phyloP scores from a whole-genome alignment of 2,113 vertebrate species.

The Melanerpes aurifrons region DNA sequence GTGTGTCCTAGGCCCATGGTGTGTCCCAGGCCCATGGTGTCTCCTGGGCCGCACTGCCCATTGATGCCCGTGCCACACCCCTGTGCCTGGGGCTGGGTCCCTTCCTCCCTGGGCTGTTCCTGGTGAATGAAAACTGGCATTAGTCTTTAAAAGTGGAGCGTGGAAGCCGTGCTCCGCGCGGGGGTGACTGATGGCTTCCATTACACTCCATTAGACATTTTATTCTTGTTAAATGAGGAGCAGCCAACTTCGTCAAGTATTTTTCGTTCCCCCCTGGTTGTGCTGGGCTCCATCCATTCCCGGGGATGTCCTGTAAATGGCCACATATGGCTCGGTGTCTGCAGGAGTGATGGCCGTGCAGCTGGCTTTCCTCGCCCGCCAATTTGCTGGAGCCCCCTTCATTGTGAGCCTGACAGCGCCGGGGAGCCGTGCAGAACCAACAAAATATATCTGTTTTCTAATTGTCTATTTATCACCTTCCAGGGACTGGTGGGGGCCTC shows the following conservation, averaged over 20 bases:
- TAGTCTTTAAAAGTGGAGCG: slow-evolving; percentile 76
- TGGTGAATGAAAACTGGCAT: slow-evolving; percentile 61
- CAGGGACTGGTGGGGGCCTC: slow-evolving; percentile 82
- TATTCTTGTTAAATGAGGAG: slow-evolving; percentile 87
- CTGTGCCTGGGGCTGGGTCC: no score
- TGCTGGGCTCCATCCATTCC: slow-evolving; percentile 81
- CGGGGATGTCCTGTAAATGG: slow-evolving; percentile 81
- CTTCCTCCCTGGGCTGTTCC: no score
- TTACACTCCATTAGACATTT: slow-evolving; percentile 86
- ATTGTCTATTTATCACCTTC: slow-evolving; percentile 91
- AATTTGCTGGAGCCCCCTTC: slow-evolving; percentile 83
- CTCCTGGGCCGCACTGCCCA: no score
- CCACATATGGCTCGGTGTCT: slow-evolving; percentile 87
- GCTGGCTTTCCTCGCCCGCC: slow-evolving; percentile 85
- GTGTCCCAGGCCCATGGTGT: no score
- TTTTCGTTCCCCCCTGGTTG: slow-evolving; percentile 79
- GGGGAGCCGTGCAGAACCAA: slow-evolving; percentile 83
- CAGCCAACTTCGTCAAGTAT: slow-evolving; percentile 85
- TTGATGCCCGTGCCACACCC: no score
- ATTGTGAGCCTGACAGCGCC: slow-evolving; percentile 83
- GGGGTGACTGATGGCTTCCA: slow-evolving; percentile 77
- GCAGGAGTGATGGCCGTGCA: slow-evolving; percentile 84
- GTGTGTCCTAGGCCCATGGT: no score
- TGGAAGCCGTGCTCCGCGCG: slow-evolving; percentile 42
- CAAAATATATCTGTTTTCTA: slow-evolving; percentile 91